Percentiles rank a stretch among this genome's conserved stretches.
These are phyloP conservation scores for Autographa pulchrina DNA, from an alignment of 2,888 invertebrate species.

Conservation along the genomic window DNA sequence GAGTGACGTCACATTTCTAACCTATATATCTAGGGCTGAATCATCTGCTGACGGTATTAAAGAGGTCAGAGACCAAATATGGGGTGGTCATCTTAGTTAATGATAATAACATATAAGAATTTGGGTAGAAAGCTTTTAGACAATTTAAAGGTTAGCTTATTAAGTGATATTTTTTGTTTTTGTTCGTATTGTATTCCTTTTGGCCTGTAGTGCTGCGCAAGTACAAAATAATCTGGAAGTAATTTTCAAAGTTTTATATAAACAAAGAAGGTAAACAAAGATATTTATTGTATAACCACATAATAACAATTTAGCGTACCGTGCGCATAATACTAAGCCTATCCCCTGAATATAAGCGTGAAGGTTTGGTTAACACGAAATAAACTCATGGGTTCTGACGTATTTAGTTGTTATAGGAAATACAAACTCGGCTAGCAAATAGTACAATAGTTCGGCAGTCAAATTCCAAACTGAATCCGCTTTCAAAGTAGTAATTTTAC, in stretches of 20 bases:
- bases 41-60: slow-evolving; percentile 9
- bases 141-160: too few species aligned
- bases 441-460: neutral
- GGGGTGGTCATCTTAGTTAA: slow-evolving; percentile 13
- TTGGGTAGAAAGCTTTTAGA: too few species aligned
- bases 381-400: neutral
- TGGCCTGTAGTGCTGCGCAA: too few species aligned
- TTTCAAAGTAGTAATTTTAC: too few species aligned
- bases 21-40: slow-evolving; percentile 36
- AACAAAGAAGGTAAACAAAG: too few species aligned
- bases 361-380: slow-evolving; percentile 19
- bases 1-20: slow-evolving; percentile 37
- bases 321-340: neutral
- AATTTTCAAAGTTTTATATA: too few species aligned
- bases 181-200: too few species aligned
- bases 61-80: slow-evolving; percentile 26
- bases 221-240: too few species aligned
- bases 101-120: neutral
- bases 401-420: slow-evolving; percentile 1
- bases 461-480: neutral
- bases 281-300: neutral
- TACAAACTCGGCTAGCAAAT: neutral
- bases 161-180: too few species aligned
- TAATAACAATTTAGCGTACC: neutral
- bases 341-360: slow-evolving; percentile 12